phyloP scores from a whole-genome alignment of 2,888 invertebrate species.

The Sphaerophoria taeniata region DNA sequence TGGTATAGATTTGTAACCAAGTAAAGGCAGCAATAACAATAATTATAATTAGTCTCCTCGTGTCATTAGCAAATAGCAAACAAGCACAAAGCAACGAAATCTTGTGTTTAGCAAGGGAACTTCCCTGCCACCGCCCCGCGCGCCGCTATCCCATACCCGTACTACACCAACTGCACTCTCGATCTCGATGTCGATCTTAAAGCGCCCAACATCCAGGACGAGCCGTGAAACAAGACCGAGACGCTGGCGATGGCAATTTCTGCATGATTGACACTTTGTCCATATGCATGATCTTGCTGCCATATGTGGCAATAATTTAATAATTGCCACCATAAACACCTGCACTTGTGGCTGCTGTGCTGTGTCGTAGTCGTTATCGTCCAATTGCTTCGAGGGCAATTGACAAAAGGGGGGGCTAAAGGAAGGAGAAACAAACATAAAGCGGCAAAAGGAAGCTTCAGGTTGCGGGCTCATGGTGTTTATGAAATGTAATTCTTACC shows the following conservation, averaged over 20 bases:
- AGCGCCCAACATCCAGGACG: conserved; percentile 67
- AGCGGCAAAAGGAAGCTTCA: conserved; percentile 32
- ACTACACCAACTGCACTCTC: not conserved
- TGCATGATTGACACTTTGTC: conserved; percentile 79
- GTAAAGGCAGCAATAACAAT: conserved; percentile 42
- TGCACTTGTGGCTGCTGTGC: conserved; percentile 50
- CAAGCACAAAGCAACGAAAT: conserved; percentile 64
- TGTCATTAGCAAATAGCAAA: conserved; percentile 74
- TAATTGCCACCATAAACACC: conserved; percentile 74
- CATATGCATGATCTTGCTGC: conserved; percentile 77
- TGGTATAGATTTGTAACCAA: conserved; percentile 9
- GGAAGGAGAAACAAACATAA: not conserved
- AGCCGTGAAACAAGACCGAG: not conserved
- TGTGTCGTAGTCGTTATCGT: conserved; percentile 30
- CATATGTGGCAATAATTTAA: conserved; percentile 74
- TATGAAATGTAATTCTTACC: conserved; percentile 69
- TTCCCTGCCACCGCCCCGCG: not conserved
- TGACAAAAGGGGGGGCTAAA: not conserved
- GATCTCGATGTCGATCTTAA: conserved; percentile 23
- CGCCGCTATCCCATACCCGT: too few species aligned
- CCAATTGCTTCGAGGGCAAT: conserved; percentile 25
- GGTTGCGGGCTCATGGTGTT: conserved; percentile 67
- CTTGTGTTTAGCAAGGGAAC: conserved; percentile 67
- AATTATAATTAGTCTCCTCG: conserved; percentile 68
- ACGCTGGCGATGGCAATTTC: conserved; percentile 76